phyloP scores from a whole-genome alignment of 2,888 invertebrate genomes.

The Amblyteles armatorius region DNA sequence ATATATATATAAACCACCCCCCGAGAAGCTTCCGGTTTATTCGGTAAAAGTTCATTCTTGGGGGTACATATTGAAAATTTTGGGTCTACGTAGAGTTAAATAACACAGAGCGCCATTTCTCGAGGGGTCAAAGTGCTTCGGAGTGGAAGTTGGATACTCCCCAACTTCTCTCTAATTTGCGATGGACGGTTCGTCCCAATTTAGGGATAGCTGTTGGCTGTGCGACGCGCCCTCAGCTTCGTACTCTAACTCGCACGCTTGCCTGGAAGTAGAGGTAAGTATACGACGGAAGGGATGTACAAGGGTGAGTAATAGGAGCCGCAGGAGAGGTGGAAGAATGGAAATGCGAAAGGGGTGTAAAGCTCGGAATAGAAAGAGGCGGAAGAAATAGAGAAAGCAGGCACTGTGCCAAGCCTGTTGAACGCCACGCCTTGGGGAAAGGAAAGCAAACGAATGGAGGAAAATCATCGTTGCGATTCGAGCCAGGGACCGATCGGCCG shows the following conservation, averaged over 20 bases:
- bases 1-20: slow-evolving; percentile 36
- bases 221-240: slow-evolving; percentile 4
- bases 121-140: slow-evolving; percentile 14
- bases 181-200: slow-evolving; percentile 1
- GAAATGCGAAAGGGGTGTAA: slow-evolving; percentile 30
- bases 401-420: slow-evolving; percentile 82
- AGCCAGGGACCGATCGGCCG: slow-evolving; percentile 52
- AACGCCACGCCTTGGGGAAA: slow-evolving; percentile 79
- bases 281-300: slow-evolving; percentile 21
- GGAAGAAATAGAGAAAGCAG: slow-evolving; percentile 69
- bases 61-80: slow-evolving; percentile 71
- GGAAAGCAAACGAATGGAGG: slow-evolving; percentile 69
- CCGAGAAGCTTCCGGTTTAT: slow-evolving; percentile 57
- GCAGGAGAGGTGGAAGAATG: slow-evolving; percentile 28
- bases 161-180: slow-evolving; percentile 16
- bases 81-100: slow-evolving; percentile 69
- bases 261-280: background rate
- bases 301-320: slow-evolving; percentile 4
- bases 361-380: slow-evolving; percentile 48
- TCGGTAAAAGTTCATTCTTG: slow-evolving; percentile 68
- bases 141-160: slow-evolving; percentile 40
- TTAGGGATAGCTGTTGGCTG: slow-evolving; percentile 30
- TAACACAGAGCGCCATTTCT: slow-evolving; percentile 56
- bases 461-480: slow-evolving; percentile 59
- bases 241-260: slow-evolving; percentile 17